Percentiles rank a stretch among this genome's conserved stretches.
Conservation (phyloP, 1,140 invertebrate genomes). For the Cheumatopsyche charites region DNA sequence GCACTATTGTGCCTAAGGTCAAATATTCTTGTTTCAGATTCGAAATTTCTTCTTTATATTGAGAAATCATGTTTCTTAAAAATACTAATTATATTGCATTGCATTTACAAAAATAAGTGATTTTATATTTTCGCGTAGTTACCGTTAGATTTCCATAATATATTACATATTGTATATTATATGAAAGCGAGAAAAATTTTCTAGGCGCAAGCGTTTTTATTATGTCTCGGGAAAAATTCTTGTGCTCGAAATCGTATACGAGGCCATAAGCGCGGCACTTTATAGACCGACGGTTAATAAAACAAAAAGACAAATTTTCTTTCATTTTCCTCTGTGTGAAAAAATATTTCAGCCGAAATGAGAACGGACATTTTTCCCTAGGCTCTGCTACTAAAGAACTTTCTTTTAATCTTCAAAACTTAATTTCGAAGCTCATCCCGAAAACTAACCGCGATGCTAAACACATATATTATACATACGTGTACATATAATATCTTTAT, state of each 20-base stretch:
- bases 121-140: too few species aligned
- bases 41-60: too few species aligned
- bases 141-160: too few species aligned
- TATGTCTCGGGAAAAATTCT: conserved; percentile 30
- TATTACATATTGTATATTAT: too few species aligned
- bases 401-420: conserved; percentile 16
- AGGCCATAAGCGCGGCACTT: conserved; percentile 30
- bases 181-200: conserved; percentile 7
- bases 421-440: conserved; percentile 11
- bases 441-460: conserved; percentile 14
- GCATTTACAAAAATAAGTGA: too few species aligned
- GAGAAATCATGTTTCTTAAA: too few species aligned
- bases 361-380: background rate
- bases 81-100: too few species aligned
- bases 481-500: too few species aligned
- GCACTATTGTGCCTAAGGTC: too few species aligned
- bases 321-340: conserved; percentile 23
- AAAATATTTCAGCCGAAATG: conserved; percentile 16
- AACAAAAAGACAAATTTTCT: conserved; percentile 37
- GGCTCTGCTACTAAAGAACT: too few species aligned
- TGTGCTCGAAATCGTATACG: conserved; percentile 32
- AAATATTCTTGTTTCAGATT: too few species aligned
- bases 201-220: conserved; percentile 10
- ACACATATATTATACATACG: conserved; percentile 9
- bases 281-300: conserved; percentile 37